Evolutionary conservation across 2,113 vertebrate genomes (phyloP).

Genomic region (Pontoporia blainvillei): DNA sequence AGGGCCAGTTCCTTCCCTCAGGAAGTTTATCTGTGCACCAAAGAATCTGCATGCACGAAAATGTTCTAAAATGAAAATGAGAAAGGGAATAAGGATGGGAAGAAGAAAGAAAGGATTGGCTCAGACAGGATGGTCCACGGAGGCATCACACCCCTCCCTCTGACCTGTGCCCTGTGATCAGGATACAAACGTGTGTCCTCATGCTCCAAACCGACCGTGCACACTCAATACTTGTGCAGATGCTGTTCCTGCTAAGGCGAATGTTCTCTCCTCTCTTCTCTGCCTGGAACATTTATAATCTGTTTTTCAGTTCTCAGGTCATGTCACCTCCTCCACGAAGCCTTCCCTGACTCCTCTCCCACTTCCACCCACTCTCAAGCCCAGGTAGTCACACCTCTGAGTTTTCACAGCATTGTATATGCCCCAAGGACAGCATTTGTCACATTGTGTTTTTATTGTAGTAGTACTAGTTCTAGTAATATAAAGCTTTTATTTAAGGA

Average conservation of each 20-base stretch:
- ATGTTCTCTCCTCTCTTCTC: neutral
- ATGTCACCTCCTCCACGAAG: neutral
- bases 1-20: neutral
- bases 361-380: neutral
- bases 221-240: neutral
- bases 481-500: neutral
- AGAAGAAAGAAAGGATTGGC: neutral
- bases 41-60: neutral
- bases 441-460: neutral
- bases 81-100: neutral
- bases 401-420: neutral
- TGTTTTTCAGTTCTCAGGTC: neutral
- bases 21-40: neutral
- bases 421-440: neutral
- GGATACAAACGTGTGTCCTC: neutral
- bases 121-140: rapidly evolving
- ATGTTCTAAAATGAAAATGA: neutral
- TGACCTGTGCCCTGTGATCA: neutral
- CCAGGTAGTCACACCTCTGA: neutral
- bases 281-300: neutral
- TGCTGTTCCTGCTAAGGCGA: neutral
- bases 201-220: rapidly evolving
- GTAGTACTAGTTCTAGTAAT: neutral
- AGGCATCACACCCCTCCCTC: no score
- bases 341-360: neutral